These are phyloP conservation scores for Pollicipes pollicipes DNA, from an alignment of 1,140 invertebrate species.

Conservation along the genomic window DNA sequence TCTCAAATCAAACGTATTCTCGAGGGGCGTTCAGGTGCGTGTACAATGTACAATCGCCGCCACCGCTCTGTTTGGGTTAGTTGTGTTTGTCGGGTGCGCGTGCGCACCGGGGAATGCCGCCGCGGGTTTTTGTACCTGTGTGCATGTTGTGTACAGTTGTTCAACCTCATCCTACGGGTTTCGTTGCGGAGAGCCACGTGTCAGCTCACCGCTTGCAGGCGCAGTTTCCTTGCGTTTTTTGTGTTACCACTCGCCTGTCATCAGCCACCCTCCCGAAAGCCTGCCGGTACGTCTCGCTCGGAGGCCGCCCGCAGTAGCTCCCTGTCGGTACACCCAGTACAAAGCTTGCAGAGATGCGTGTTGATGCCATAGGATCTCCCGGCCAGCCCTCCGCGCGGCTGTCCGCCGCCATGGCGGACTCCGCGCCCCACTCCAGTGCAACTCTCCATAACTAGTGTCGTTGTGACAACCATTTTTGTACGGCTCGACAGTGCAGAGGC, in stretches of 20 bases:
- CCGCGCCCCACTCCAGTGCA: no score
- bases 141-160: background rate
- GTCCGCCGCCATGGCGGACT: no score
- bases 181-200: background rate
- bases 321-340: background rate
- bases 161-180: background rate
- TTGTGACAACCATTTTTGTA: background rate
- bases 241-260: background rate
- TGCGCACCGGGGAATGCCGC: no score
- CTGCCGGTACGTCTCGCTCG: background rate
- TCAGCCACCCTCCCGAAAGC: background rate
- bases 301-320: background rate
- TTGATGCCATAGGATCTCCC: background rate
- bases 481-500: no score
- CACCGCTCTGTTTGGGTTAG: no score
- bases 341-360: background rate
- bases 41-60: background rate
- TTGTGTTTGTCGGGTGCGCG: no score
- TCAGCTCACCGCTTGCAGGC: no score
- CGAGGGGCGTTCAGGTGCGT: no score
- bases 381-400: background rate
- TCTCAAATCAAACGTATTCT: background rate
- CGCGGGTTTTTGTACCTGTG: slow-evolving; percentile 1
- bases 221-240: background rate
- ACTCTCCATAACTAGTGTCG: background rate